These are phyloP conservation scores for Limnephilus marmoratus DNA, from an alignment of 2,888 invertebrate genomes.

Conservation along the genomic window DNA sequence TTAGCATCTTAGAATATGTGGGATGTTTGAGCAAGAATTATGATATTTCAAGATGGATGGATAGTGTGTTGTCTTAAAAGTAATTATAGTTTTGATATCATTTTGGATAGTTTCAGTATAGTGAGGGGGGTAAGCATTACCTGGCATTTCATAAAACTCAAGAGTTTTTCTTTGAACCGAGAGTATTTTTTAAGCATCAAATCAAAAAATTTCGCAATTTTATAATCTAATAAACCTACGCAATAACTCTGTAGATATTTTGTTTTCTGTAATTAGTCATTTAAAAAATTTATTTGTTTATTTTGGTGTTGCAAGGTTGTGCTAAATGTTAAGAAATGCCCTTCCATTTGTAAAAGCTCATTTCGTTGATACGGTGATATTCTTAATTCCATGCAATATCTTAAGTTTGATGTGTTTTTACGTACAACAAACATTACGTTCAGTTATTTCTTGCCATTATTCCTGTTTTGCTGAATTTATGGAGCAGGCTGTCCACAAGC, in stretches of 20 bases:
- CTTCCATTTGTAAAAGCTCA: background rate
- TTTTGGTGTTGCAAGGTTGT: slow-evolving; percentile 2
- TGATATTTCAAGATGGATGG: background rate
- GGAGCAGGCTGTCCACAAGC: background rate
- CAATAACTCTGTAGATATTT: background rate
- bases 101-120: background rate
- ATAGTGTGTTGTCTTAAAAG: background rate
- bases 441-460: background rate
- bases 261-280: background rate
- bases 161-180: background rate
- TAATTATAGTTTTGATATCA: background rate
- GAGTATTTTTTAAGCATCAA: too few relatives aligned
- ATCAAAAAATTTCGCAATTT: background rate
- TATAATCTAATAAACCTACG: background rate
- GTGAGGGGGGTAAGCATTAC: background rate
- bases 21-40: background rate
- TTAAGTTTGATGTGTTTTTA: background rate
- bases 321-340: background rate
- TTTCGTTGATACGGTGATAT: background rate
- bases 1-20: background rate
- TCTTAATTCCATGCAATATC: background rate
- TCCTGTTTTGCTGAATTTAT: background rate
- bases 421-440: background rate
- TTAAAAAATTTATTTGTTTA: background rate
- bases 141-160: background rate